These are phyloP conservation scores for Leptodactylus fallax DNA, from an alignment of 2,797 vertebrate genomes.

Conservation along the genomic window DNA sequence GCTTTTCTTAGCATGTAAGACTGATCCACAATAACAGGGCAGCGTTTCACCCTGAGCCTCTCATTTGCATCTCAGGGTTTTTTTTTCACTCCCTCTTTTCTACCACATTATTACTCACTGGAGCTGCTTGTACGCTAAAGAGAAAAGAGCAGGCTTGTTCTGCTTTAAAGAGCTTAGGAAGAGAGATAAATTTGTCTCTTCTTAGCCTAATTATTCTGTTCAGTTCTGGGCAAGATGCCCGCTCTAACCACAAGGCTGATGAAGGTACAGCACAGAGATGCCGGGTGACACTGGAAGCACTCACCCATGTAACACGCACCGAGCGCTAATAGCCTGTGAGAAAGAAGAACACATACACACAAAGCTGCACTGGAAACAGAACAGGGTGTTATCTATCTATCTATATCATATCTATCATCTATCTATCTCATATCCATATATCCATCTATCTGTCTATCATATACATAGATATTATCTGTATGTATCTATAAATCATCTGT, in stretches of 20 bases:
- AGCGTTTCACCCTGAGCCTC: slow-evolving; percentile 44
- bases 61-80: slow-evolving; percentile 55
- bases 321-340: not conserved
- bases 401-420: too few species aligned
- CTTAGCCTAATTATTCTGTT: slow-evolving; percentile 55
- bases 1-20: slow-evolving; percentile 46
- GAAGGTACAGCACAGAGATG: slow-evolving; percentile 27
- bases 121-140: slow-evolving; percentile 39
- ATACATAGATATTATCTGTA: too few species aligned
- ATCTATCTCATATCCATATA: too few species aligned
- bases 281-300: slow-evolving; percentile 13
- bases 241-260: slow-evolving; percentile 48
- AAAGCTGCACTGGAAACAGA: too few species aligned
- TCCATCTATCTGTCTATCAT: too few species aligned
- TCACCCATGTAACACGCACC: slow-evolving; percentile 38
- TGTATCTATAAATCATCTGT: too few species aligned
- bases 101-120: slow-evolving; percentile 47
- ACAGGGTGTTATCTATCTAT: too few species aligned
- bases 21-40: slow-evolving; percentile 56
- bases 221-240: slow-evolving; percentile 42
- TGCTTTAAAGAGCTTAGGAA: slow-evolving; percentile 50
- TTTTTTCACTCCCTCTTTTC: slow-evolving; percentile 37
- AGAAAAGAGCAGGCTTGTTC: slow-evolving; percentile 26
- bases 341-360: too few species aligned
- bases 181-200: slow-evolving; percentile 54